phyloP scores from a whole-genome alignment of 2,888 invertebrate species.

The Gastracanthus pulcherrimus region DNA sequence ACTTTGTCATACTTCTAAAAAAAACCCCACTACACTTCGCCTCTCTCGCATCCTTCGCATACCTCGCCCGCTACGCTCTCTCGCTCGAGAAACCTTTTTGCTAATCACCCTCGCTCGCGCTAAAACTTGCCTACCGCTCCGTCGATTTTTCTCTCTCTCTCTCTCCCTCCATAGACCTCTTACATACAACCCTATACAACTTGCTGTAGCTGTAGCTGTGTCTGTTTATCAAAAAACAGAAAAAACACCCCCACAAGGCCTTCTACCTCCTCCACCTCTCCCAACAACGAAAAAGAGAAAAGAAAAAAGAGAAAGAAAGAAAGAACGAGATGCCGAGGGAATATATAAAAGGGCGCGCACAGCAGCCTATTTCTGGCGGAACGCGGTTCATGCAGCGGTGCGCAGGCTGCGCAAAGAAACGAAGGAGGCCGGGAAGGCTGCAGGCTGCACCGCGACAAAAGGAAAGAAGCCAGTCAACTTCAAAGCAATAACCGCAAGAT shows the following conservation, averaged over 20 bases:
- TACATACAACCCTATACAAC: no score
- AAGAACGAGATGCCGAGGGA: background rate
- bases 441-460: slow-evolving; percentile 36
- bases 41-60: background rate
- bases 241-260: background rate
- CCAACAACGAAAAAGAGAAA: background rate
- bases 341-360: background rate
- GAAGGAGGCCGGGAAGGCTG: slow-evolving; percentile 14
- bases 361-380: slow-evolving; percentile 31
- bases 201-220: background rate
- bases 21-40: background rate
- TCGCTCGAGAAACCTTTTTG: slow-evolving; percentile 13
- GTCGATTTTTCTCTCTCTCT: background rate
- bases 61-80: background rate
- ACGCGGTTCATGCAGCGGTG: no score
- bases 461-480: slow-evolving; percentile 50
- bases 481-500: slow-evolving; percentile 57
- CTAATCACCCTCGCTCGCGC: slow-evolving; percentile 24
- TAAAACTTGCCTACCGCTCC: background rate
- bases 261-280: background rate
- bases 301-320: background rate
- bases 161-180: background rate
- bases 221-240: slow-evolving; percentile 54
- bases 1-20: background rate
- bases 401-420: slow-evolving; percentile 12